phyloP scores from a whole-genome alignment of 1,140 invertebrate species.

The Rhyzopertha dominica region DNA sequence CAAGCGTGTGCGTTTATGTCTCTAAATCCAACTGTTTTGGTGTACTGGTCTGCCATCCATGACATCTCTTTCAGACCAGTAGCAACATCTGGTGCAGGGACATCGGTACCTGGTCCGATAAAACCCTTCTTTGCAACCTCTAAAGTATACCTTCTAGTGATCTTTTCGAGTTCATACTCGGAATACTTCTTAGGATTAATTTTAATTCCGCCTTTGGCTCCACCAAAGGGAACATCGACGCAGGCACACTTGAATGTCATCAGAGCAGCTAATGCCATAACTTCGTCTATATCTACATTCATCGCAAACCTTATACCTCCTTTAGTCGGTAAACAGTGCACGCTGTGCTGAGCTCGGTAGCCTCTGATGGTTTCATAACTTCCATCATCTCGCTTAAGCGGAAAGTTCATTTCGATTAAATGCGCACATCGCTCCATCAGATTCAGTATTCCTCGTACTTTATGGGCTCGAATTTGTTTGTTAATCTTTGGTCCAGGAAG shows the following conservation, averaged over 20 bases:
- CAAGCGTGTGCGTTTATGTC: slow-evolving; percentile 82
- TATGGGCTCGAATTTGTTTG: slow-evolving; percentile 58
- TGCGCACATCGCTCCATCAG: slow-evolving; percentile 64
- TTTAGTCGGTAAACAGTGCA: slow-evolving; percentile 75
- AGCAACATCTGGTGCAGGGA: slow-evolving; percentile 80
- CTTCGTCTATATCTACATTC: slow-evolving; percentile 83
- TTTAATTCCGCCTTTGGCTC: slow-evolving; percentile 79
- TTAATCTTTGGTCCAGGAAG: slow-evolving; percentile 50
- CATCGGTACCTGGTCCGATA: slow-evolving; percentile 70
- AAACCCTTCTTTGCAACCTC: slow-evolving; percentile 87
- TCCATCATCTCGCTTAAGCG: slow-evolving; percentile 71
- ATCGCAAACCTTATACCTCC: slow-evolving; percentile 94
- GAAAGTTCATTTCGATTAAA: slow-evolving; percentile 72
- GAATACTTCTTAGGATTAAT: slow-evolving; percentile 79
- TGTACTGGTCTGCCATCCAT: slow-evolving; percentile 81
- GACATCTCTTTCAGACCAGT: slow-evolving; percentile 78
- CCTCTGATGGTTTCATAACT: slow-evolving; percentile 75
- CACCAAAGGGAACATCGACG: slow-evolving; percentile 78
- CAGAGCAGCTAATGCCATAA: slow-evolving; percentile 81
- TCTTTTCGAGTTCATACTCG: slow-evolving; percentile 76
- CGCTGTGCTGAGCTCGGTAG: slow-evolving; percentile 79
- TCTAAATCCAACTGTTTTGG: slow-evolving; percentile 65
- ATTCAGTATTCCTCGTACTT: slow-evolving; percentile 63
- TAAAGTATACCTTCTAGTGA: slow-evolving; percentile 78
- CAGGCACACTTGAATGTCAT: slow-evolving; percentile 86